Percentiles rank a stretch among this genome's conserved stretches.
These are phyloP conservation scores for Drosophila lowei DNA, from an alignment of 1,140 invertebrate species.

Conservation along the genomic window DNA sequence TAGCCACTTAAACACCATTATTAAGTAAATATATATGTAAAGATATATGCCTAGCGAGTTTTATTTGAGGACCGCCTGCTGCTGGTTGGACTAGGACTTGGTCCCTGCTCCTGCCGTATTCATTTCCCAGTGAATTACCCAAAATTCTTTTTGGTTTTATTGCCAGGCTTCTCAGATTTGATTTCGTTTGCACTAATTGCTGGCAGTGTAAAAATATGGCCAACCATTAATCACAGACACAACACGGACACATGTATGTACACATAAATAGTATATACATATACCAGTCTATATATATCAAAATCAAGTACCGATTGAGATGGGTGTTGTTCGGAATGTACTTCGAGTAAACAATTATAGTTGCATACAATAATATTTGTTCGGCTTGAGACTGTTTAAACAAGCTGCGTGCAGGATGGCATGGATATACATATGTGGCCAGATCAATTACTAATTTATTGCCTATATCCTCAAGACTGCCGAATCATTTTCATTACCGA, in stretches of 20 bases:
- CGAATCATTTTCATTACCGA: conserved; percentile 7
- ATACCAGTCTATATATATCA: neutral
- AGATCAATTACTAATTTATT: conserved; percentile 36
- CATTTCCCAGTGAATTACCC: conserved; percentile 32
- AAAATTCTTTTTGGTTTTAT: conserved; percentile 34
- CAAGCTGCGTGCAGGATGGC: neutral
- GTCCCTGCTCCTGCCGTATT: no score
- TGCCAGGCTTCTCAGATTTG: conserved; percentile 61
- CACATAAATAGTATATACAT: neutral
- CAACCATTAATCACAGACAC: conserved; percentile 65
- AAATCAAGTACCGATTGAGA: conserved; percentile 7
- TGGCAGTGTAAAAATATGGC: conserved; percentile 69
- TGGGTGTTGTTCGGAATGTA: conserved; percentile 60
- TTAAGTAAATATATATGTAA: conserved; percentile 54
- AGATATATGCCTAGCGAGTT: neutral
- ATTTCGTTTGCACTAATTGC: conserved; percentile 74
- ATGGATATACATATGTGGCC: conserved; percentile 5
- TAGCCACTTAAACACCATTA: conserved; percentile 68
- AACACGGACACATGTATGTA: conserved; percentile 2
- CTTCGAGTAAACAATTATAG: conserved; percentile 68
- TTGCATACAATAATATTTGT: conserved; percentile 64
- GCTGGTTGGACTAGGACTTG: no score
- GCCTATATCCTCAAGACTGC: conserved; percentile 4
- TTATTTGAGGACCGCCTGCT: neutral
- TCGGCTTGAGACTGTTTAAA: conserved; percentile 24